phyloP scores from a whole-genome alignment of 2,888 invertebrate species.

The Amiota minor region DNA sequence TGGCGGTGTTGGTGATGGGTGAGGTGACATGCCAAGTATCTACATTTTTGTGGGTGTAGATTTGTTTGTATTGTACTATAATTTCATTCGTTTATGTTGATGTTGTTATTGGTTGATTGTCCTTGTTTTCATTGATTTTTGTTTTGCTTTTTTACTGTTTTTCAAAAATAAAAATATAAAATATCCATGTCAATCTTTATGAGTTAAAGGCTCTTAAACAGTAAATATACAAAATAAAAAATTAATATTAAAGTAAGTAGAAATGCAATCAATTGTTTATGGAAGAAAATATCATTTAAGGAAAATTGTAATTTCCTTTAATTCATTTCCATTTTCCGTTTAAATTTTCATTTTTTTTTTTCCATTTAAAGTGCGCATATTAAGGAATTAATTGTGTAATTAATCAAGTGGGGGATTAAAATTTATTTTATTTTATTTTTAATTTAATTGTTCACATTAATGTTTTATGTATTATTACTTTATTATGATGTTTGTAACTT shows the following conservation, averaged over 20 bases:
- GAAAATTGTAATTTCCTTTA: neutral
- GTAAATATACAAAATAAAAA: too few species aligned
- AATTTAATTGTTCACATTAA: neutral
- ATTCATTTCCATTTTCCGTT: neutral
- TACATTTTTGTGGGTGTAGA: too few species aligned
- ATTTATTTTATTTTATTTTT: conserved; percentile 13
- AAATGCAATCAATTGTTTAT: too few species aligned
- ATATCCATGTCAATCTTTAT: too few species aligned
- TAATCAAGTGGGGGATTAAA: conserved; percentile 19
- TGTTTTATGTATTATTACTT: neutral
- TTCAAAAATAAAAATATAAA: too few species aligned
- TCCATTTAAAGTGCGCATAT: conserved; percentile 5
- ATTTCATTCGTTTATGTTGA: neutral
- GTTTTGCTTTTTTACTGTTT: too few species aligned
- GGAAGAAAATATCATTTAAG: neutral
- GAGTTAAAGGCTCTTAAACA: too few species aligned
- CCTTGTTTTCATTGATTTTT: too few species aligned
- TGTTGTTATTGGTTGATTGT: neutral
- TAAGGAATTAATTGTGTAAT: conserved; percentile 25
- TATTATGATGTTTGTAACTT: neutral
- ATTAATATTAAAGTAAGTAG: too few species aligned
- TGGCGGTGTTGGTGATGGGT: neutral
- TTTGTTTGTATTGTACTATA: neutral
- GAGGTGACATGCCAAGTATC: too few species aligned
- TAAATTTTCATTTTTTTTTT: neutral